A percentile compares a stretch with the other conserved stretches of the same genome.
These are phyloP conservation scores for Polydrusus pterygomalis DNA, from an alignment of 2,888 invertebrate species.

Conservation along the genomic window DNA sequence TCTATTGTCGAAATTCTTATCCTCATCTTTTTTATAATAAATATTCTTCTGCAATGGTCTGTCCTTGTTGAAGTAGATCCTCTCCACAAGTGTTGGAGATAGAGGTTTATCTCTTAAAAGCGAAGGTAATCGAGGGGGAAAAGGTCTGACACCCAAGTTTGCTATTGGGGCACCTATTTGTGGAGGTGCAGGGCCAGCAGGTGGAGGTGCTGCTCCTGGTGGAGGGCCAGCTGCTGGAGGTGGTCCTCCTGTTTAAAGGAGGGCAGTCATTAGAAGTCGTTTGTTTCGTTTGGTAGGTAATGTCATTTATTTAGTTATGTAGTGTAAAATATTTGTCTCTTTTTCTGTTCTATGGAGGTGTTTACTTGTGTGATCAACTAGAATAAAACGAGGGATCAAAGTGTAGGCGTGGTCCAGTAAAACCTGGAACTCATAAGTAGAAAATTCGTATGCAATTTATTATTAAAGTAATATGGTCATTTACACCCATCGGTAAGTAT, in stretches of 20 bases:
- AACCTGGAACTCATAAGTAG: no score
- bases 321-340: background rate
- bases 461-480: no score
- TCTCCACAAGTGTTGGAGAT: constrained; percentile 44
- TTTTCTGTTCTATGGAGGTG: background rate
- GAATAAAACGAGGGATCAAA: background rate
- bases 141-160: background rate
- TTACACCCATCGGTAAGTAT: background rate
- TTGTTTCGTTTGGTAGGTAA: constrained; percentile 14
- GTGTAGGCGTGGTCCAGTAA: no score
- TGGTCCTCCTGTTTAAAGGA: constrained; percentile 29
- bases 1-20: constrained; percentile 13
- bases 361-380: background rate
- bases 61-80: constrained; percentile 44
- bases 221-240: constrained; percentile 36
- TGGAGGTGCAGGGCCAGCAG: constrained; percentile 14
- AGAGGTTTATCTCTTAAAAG: constrained; percentile 26
- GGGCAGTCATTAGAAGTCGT: constrained; percentile 17
- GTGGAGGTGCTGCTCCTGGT: constrained; percentile 39
- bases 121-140: constrained; percentile 15
- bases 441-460: no score
- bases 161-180: constrained; percentile 13
- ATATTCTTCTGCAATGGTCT: constrained; percentile 5
- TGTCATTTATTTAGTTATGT: constrained; percentile 6
- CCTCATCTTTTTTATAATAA: background rate